phyloP scores from a whole-genome alignment of 2,797 vertebrate species.

The Macroramphosus scolopax region DNA sequence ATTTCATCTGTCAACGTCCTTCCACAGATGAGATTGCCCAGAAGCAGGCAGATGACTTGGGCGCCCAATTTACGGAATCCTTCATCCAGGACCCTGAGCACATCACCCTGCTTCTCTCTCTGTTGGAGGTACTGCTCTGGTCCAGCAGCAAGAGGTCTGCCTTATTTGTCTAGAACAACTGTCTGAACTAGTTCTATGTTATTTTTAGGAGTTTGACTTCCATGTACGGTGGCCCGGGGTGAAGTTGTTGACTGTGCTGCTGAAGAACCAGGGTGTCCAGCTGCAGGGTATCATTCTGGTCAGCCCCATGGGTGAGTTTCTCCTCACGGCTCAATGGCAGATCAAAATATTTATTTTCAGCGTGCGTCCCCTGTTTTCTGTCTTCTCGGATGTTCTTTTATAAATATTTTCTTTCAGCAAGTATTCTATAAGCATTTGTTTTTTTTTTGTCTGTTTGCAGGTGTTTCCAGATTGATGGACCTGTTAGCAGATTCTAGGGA shows the following conservation, averaged over 20 bases:
- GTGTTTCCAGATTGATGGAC: constrained; percentile 97
- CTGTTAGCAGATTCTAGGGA: constrained; percentile 94
- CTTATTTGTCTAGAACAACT: background rate
- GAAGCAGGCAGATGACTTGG: constrained; percentile 89
- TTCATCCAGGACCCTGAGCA: constrained; percentile 94
- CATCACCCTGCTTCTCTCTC: constrained; percentile 87
- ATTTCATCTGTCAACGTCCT: constrained; percentile 3
- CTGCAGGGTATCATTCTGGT: constrained; percentile 94
- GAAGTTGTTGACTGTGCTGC: constrained; percentile 89
- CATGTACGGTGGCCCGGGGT: constrained; percentile 97
- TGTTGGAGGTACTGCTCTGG: constrained; percentile 85
- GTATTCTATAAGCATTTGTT: background rate
- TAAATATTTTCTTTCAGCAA: background rate
- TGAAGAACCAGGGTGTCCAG: constrained; percentile 90
- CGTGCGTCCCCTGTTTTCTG: background rate
- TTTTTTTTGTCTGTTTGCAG: constrained; percentile 62
- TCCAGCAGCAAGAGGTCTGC: background rate
- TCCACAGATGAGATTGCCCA: constrained; percentile 87
- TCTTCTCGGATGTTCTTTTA: background rate
- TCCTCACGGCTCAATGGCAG: background rate
- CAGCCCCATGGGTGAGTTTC: constrained; percentile 93
- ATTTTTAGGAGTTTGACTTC: constrained; percentile 93
- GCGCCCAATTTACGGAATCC: constrained; percentile 90
- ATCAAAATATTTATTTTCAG: too few relatives aligned
- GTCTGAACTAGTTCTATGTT: background rate